phyloP scores from a whole-genome alignment of 2,113 vertebrate species.

The Dascyllus trimaculatus region DNA sequence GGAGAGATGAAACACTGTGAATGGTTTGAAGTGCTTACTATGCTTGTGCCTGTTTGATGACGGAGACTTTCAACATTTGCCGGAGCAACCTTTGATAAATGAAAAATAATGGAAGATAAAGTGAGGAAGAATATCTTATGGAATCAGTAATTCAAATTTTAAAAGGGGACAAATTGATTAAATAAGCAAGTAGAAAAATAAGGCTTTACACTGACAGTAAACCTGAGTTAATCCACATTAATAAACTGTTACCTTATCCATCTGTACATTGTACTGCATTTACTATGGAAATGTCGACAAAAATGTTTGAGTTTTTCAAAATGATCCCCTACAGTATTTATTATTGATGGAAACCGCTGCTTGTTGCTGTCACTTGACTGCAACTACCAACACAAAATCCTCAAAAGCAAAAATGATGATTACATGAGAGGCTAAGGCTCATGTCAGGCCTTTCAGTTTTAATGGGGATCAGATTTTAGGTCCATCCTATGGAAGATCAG shows the following conservation, averaged over 20 bases:
- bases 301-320: no score
- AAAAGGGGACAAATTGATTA: background rate
- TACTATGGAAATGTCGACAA: no score
- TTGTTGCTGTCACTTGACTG: slow-evolving; percentile 11
- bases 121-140: slow-evolving; percentile 1
- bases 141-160: background rate
- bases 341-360: slow-evolving; percentile 18
- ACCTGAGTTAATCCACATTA: no score
- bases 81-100: slow-evolving; percentile 39
- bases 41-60: slow-evolving; percentile 24
- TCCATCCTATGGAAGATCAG: slow-evolving; percentile 14
- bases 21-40: slow-evolving; percentile 60
- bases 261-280: background rate
- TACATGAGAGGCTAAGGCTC: background rate
- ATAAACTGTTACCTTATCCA: background rate
- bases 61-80: slow-evolving; percentile 36
- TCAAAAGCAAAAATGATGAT: slow-evolving; percentile 10
- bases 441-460: slow-evolving; percentile 28
- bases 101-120: slow-evolving; percentile 8
- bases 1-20: slow-evolving; percentile 59
- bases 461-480: slow-evolving; percentile 22
- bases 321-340: background rate
- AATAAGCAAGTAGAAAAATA: background rate
- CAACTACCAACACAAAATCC: slow-evolving; percentile 22
- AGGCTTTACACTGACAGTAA: no score